Percentiles rank a stretch among this genome's conserved stretches.
Evolutionary conservation across 2,797 vertebrate genomes (phyloP).

Genomic region (Crenuchus spilurus): DNA sequence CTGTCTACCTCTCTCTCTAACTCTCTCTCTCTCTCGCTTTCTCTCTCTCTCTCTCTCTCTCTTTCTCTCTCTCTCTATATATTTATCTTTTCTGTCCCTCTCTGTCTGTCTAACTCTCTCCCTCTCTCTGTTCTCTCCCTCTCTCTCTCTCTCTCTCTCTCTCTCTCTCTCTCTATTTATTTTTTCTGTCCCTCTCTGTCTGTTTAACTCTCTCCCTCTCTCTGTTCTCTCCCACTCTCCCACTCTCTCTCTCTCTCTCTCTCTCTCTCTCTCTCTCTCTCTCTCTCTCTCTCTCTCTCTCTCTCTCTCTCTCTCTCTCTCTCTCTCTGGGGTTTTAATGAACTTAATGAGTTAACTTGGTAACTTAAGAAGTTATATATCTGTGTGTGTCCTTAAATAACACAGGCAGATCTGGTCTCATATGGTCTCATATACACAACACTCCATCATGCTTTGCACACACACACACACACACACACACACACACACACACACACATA

Average conservation of each 20-base stretch:
- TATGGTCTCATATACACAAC: constrained; percentile 23
- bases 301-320: background rate
- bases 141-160: background rate
- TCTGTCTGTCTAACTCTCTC: background rate
- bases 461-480: constrained; percentile 8
- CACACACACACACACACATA: background rate
- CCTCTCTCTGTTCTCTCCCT: background rate
- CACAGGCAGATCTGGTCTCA: constrained; percentile 3
- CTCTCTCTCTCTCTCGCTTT: background rate
- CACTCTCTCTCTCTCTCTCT: background rate
- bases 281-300: background rate
- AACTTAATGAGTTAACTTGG: no score
- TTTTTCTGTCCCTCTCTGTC: background rate
- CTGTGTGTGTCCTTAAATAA: constrained; percentile 30
- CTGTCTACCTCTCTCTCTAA: background rate
- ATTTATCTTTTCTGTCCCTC: no score
- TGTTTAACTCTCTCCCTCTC: background rate
- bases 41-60: background rate
- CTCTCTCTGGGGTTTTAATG: background rate
- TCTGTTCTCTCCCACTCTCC: background rate
- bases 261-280: no score
- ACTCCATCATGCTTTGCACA: constrained; percentile 7
- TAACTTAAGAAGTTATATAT: background rate
- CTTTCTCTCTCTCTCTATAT: background rate
- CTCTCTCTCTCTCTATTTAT: background rate